Evolutionary conservation across 2,888 invertebrate species (phyloP), one percentile per base, ranked within the genome.

Genomic region (Amiota mariae): DNA sequence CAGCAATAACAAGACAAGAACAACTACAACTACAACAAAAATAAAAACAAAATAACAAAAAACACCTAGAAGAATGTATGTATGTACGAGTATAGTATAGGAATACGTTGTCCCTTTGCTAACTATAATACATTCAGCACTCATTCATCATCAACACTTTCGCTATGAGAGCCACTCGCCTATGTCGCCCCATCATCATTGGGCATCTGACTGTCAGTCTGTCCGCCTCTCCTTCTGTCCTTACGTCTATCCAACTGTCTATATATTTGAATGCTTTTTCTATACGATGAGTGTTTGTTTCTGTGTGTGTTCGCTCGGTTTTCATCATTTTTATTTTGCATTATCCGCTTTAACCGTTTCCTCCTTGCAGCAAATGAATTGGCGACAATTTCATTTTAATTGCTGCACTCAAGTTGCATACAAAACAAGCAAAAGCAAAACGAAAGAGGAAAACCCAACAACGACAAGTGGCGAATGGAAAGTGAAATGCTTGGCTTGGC

Each of bases 351-450:
- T 13, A 24, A 15, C 51, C 24, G 67, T 24, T 68, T 54, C 48
- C 59, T 36, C 36, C 36, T 49, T 67, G 59, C 70, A 20, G 51
- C 73, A 75, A 76, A 75, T 68, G 67, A 75, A 57, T 74, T 75
- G 80, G 80, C 85, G 79, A 80, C 78, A 85, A 82, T 85, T 83
- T 76, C 78, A 75, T 76, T 82, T 83, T 82, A 85, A 85, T 85
- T 82, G 84, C 82, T 76, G 70, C 71, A 78, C 79, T 77, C 72
- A 71, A 70, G 4, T 15, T 59, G 54, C 20, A 71, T 74, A 63
- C 66, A 59, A 59, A 10, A 20, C 64, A 57, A 71, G 57, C 54
- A 24, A 51, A 72, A 71, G 57, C 72, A 74, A 75, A 72, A 59
- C 20, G 61, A 72, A 75, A 75, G 70, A 59, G 20, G 59, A 15